Evolutionary conservation across 2,113 vertebrate genomes (phyloP).

Genomic region (Saimiri boliviensis): DNA sequence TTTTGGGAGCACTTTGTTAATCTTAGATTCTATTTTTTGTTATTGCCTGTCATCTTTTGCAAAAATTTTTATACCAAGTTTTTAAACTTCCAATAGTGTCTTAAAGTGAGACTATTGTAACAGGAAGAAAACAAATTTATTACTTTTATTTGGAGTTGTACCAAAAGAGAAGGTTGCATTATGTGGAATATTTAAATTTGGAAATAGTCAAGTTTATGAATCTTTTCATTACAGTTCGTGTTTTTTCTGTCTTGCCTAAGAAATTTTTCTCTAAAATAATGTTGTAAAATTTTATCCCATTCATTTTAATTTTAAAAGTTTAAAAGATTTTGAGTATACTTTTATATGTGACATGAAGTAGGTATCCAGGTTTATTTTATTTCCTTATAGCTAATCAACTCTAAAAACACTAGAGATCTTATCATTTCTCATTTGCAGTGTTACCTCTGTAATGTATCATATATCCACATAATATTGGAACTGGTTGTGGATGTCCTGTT

Average conservation of each 20-base stretch:
- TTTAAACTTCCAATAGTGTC: not conserved
- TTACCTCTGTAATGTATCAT: not conserved
- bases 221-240: not conserved
- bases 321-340: not conserved
- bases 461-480: not conserved
- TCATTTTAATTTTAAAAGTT: not conserved
- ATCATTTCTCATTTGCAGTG: not conserved
- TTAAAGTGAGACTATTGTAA: not conserved
- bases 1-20: not conserved
- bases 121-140: not conserved
- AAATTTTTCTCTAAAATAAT: not conserved
- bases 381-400: not conserved
- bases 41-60: not conserved
- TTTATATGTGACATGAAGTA: not conserved
- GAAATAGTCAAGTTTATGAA: not conserved
- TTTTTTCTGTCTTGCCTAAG: not conserved
- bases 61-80: not conserved
- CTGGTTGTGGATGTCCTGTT: not conserved
- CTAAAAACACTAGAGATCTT: not conserved
- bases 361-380: not conserved
- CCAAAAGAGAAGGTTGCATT: not conserved
- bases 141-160: not conserved
- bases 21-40: not conserved
- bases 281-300: not conserved
- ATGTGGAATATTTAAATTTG: not conserved